These are phyloP conservation scores for Pterocles burchelli DNA, from an alignment of 2,113 vertebrate species.

Conservation along the genomic window DNA sequence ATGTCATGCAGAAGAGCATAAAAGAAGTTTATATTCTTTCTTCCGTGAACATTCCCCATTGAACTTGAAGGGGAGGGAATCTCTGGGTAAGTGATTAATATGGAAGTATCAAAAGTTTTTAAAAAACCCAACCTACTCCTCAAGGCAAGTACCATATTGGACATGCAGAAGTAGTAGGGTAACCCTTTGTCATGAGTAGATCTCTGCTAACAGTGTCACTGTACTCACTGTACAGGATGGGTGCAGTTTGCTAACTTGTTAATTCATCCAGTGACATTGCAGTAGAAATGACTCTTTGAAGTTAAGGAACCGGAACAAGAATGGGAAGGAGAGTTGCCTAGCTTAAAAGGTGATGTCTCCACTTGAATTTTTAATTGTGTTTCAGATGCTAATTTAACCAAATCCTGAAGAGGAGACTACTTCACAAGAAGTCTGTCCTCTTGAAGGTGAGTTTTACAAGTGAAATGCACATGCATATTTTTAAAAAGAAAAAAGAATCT, in stretches of 20 bases:
- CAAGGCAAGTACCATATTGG: neutral
- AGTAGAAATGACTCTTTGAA: neutral
- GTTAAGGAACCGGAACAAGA: neutral
- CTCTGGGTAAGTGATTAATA: neutral
- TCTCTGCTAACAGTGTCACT: neutral
- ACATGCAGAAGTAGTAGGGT: neutral
- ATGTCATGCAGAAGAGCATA: neutral
- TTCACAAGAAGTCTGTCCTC: neutral
- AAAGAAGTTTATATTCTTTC: neutral
- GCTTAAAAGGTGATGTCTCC: neutral
- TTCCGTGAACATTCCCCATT: neutral
- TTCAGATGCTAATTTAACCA: neutral
- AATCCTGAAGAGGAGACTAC: neutral
- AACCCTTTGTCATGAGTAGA: neutral
- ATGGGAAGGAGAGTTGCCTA: neutral
- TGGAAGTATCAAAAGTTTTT: neutral
- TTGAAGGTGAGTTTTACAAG: neutral
- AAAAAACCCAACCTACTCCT: rapidly evolving
- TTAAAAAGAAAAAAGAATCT: neutral
- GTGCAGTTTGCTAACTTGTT: neutral
- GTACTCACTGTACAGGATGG: too few relatives aligned
- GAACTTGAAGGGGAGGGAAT: neutral
- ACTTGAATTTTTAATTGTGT: neutral
- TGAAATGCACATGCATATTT: neutral
- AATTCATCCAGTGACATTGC: neutral